Conservation (phyloP, 92 coral and sea anemone genomes). For the Zoanthus sansibaricus region DNA sequence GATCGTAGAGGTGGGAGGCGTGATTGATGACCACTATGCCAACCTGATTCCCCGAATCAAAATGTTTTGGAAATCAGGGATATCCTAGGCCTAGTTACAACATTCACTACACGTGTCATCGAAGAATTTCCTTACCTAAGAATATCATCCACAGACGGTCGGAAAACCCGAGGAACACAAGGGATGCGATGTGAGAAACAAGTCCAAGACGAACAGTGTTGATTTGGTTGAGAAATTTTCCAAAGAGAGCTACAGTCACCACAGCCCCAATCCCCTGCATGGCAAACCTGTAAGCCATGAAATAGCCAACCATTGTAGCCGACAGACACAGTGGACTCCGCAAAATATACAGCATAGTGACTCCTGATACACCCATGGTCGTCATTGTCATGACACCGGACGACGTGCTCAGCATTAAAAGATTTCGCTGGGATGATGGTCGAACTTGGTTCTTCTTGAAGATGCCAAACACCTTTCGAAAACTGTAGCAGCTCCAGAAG, state of each 20-base stretch:
- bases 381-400: constrained; percentile 63
- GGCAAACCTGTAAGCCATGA: constrained; percentile 81
- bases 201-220: constrained; percentile 56
- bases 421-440: constrained; percentile 49
- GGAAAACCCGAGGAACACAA: constrained; percentile 69
- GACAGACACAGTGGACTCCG: constrained; percentile 81
- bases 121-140: constrained; percentile 51
- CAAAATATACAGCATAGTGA: constrained; percentile 70
- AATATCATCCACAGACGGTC: constrained; percentile 79
- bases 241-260: constrained; percentile 64
- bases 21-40: too few species aligned
- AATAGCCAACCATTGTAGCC: constrained; percentile 80
- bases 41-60: too few species aligned
- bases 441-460: constrained; percentile 29
- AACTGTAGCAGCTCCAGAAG: constrained; percentile 50
- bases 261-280: constrained; percentile 79
- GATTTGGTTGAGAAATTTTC: constrained; percentile 71
- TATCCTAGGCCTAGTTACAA: not conserved
- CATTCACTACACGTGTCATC: not conserved
- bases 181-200: constrained; percentile 67
- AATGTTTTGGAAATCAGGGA: too few species aligned
- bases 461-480: constrained; percentile 36
- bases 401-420: constrained; percentile 47
- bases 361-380: constrained; percentile 65
- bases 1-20: too few species aligned